A percentile compares a stretch with the other conserved stretches of the same genome.
These are phyloP conservation scores for Pimephales promelas DNA, from an alignment of 2,113 vertebrate genomes.

Conservation along the genomic window DNA sequence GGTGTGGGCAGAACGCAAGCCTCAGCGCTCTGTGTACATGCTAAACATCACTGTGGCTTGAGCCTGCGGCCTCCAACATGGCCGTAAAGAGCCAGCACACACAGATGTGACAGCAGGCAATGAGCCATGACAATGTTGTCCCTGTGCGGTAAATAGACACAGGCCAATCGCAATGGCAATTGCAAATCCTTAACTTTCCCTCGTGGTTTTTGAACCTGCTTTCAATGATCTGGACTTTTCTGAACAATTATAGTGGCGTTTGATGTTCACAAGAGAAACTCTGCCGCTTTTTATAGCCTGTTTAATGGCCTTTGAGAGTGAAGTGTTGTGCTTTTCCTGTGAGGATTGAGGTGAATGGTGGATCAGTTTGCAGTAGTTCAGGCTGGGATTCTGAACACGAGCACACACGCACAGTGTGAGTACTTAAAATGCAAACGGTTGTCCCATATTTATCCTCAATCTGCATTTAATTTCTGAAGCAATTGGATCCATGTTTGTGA, in stretches of 20 bases:
- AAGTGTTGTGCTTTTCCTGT: not conserved
- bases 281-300: not conserved
- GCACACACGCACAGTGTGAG: constrained; percentile 55
- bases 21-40: not conserved
- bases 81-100: not conserved
- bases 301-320: not conserved
- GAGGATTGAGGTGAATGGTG: not conserved
- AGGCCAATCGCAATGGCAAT: not conserved
- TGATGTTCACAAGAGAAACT: constrained; percentile 7
- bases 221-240: constrained; percentile 41
- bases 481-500: constrained; percentile 64
- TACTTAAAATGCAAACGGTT: constrained; percentile 40
- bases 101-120: constrained; percentile 5
- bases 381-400: not conserved
- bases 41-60: constrained; percentile 25
- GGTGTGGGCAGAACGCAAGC: constrained; percentile 27
- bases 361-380: not conserved
- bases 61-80: constrained; percentile 1
- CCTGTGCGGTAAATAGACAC: constrained; percentile 16
- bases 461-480: constrained; percentile 68
- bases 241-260: constrained; percentile 24
- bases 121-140: constrained; percentile 33
- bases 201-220: constrained; percentile 42
- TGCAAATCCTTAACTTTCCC: constrained; percentile 18
- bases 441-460: constrained; percentile 59